phyloP scores from a whole-genome alignment of 1,140 invertebrate species.

The Drosophila arizonae region DNA sequence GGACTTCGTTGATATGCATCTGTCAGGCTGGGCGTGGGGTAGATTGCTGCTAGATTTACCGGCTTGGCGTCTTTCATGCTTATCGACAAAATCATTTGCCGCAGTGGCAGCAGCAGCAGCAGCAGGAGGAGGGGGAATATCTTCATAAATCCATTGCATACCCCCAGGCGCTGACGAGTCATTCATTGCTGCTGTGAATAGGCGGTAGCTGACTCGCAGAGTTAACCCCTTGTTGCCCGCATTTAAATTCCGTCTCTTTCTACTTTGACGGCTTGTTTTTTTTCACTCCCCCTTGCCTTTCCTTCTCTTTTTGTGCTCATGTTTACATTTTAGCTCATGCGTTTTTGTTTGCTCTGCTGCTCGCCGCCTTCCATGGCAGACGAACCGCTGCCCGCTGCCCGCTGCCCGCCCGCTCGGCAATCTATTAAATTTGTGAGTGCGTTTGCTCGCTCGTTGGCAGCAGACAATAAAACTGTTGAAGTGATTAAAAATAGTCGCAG shows the following conservation, averaged over 20 bases:
- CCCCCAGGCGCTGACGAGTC: slow-evolving; percentile 18
- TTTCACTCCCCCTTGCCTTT: slow-evolving; percentile 15
- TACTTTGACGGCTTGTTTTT: background rate
- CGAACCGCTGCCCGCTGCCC: background rate
- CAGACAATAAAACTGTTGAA: slow-evolving; percentile 76
- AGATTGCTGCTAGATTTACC: slow-evolving; percentile 23
- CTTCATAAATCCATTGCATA: slow-evolving; percentile 46
- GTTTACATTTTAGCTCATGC: slow-evolving; percentile 12
- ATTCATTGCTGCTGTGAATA: slow-evolving; percentile 47
- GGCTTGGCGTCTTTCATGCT: slow-evolving; percentile 59
- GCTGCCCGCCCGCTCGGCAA: slow-evolving; percentile 44
- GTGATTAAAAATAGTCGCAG: slow-evolving; percentile 75
- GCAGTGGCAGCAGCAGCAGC: slow-evolving; percentile 19
- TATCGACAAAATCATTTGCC: slow-evolving; percentile 65
- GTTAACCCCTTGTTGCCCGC: slow-evolving; percentile 67
- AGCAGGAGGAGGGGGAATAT: slow-evolving; percentile 56
- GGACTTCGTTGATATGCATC: slow-evolving; percentile 66
- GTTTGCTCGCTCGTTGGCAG: slow-evolving; percentile 59
- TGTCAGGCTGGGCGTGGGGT: background rate
- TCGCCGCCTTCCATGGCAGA: slow-evolving; percentile 58
- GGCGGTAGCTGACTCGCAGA: slow-evolving; percentile 55
- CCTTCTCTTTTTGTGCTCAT: slow-evolving; percentile 28
- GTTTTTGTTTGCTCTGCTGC: slow-evolving; percentile 50
- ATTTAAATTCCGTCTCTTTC: slow-evolving; percentile 15
- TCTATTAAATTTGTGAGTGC: slow-evolving; percentile 80